phyloP scores from a whole-genome alignment of 1,140 invertebrate genomes.

The Armadillidium nasatum region DNA sequence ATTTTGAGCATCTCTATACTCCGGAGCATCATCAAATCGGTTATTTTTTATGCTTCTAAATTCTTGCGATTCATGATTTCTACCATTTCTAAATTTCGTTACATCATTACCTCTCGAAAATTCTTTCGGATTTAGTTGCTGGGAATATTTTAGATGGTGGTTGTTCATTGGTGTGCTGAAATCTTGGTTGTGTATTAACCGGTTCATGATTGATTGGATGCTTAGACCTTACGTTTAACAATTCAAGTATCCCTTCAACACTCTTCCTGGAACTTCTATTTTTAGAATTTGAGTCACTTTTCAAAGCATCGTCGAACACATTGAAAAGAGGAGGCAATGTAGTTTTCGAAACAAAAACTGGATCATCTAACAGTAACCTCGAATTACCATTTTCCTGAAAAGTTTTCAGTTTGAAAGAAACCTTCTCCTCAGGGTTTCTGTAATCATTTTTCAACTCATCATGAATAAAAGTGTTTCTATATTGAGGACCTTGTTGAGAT shows the following conservation, averaged over 20 bases:
- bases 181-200: background rate
- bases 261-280: too few relatives aligned
- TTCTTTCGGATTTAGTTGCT: background rate
- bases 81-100: background rate
- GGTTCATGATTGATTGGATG: background rate
- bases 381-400: background rate
- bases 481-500: too few relatives aligned
- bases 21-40: too few relatives aligned
- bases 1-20: too few relatives aligned
- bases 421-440: too few relatives aligned
- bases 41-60: background rate
- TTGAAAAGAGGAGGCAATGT: background rate
- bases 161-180: background rate
- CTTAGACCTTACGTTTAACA: background rate
- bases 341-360: background rate
- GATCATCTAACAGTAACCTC: background rate
- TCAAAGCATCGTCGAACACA: background rate
- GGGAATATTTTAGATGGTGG: background rate
- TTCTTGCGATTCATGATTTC: background rate
- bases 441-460: too few relatives aligned
- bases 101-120: background rate
- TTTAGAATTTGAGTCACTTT: background rate
- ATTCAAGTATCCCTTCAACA: background rate
- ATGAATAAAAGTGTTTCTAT: too few relatives aligned
- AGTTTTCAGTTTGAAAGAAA: too few relatives aligned